phyloP scores from a whole-genome alignment of 1,140 invertebrate genomes.

The Anadara kagoshimensis region DNA sequence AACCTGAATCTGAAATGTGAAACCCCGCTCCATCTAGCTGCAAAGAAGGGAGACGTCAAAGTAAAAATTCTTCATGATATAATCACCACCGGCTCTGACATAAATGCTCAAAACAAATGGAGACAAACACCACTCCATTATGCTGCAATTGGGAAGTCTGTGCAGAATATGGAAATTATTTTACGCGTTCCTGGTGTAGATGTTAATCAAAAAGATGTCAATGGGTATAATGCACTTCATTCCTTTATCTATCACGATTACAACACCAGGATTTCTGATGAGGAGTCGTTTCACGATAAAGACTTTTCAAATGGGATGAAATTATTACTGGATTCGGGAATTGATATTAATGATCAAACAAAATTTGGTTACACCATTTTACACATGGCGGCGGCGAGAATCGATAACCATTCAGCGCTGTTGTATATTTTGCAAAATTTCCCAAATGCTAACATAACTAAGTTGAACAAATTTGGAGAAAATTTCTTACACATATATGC shows the following conservation, averaged over 20 bases:
- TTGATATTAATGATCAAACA: not conserved
- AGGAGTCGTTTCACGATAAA: not conserved
- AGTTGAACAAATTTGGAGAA: constrained; percentile 3
- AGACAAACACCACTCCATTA: constrained; percentile 28
- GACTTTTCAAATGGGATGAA: not conserved
- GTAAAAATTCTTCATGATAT: not conserved
- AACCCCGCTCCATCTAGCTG: constrained; percentile 25
- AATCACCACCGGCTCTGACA: not conserved
- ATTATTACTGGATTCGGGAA: not conserved
- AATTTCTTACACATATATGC: constrained; percentile 31
- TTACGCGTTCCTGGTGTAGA: not conserved
- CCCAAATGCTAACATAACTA: not conserved
- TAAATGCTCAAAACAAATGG: constrained; percentile 25
- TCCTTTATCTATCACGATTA: not conserved
- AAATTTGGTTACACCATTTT: constrained; percentile 17
- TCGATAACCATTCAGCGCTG: constrained; percentile 10
- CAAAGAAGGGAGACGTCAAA: not conserved
- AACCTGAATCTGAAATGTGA: constrained; percentile 7
- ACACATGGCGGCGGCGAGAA: constrained; percentile 7
- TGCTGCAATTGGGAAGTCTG: not conserved
- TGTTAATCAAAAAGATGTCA: constrained; percentile 9
- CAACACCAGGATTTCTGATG: not conserved
- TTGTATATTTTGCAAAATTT: not conserved
- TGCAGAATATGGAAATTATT: not conserved
- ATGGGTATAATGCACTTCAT: constrained; percentile 22